phyloP scores from a whole-genome alignment of 2,888 invertebrate species.

The Hylaea fasciaria region DNA sequence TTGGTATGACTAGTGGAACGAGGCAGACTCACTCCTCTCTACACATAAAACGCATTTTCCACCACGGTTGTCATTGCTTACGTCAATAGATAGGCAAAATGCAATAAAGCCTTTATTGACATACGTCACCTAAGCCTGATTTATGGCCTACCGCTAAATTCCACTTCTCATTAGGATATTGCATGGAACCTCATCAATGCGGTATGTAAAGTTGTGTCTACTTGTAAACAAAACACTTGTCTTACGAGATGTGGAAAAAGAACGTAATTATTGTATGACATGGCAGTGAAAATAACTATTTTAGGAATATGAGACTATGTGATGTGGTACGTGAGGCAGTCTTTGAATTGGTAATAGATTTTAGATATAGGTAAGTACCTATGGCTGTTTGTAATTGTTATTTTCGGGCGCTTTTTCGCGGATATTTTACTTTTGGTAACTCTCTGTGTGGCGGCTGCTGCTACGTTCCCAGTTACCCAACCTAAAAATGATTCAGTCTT shows the following conservation, averaged over 20 bases:
- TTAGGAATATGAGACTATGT: no score
- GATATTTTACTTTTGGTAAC: no score
- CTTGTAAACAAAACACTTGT: not conserved
- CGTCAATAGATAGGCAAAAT: conserved; percentile 22
- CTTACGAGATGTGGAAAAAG: not conserved
- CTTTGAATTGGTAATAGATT: no score
- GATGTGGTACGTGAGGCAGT: no score
- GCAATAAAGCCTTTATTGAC: conserved; percentile 18
- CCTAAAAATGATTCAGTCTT: no score
- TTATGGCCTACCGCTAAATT: conserved; percentile 9
- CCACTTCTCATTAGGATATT: conserved; percentile 6
- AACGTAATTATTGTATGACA: not conserved
- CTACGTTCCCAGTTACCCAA: no score
- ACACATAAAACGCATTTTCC: not conserved
- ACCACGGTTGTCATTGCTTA: conserved; percentile 9
- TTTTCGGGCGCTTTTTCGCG: not conserved
- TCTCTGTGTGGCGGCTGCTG: no score
- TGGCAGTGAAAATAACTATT: no score
- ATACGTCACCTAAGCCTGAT: conserved; percentile 15
- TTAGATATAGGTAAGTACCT: no score
- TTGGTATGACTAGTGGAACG: no score
- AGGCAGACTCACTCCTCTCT: no score
- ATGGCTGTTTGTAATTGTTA: no score
- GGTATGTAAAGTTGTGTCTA: not conserved
- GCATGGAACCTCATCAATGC: not conserved